Evolutionary conservation across 2,888 invertebrate genomes (phyloP).

Genomic region (Balanococcus diminutus): DNA sequence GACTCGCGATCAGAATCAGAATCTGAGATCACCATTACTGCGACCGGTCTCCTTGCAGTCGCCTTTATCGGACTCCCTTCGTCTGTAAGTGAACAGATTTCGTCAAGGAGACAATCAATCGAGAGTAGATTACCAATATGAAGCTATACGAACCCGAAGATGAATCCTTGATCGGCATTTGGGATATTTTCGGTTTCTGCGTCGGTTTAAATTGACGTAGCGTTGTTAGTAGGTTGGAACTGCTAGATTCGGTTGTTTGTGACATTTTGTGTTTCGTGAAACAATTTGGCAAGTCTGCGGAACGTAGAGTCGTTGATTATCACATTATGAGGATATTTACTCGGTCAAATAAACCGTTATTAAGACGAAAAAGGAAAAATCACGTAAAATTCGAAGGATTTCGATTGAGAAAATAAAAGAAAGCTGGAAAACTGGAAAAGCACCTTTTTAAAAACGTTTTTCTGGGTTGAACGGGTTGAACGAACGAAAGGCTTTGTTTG

Average conservation of each 20-base stretch:
- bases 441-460: too few species aligned
- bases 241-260: not conserved
- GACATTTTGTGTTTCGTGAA: not conserved
- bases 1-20: conserved; percentile 31
- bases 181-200: conserved; percentile 46
- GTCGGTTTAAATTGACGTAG: conserved; percentile 47
- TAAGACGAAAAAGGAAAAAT: too few species aligned
- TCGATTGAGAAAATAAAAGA: too few species aligned
- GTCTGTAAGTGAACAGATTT: not conserved
- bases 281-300: not conserved
- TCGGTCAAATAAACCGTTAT: too few species aligned
- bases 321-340: too few species aligned
- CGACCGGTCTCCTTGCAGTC: not conserved
- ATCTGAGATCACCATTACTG: conserved; percentile 18
- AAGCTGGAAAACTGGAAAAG: too few species aligned
- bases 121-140: not conserved
- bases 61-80: conserved; percentile 2
- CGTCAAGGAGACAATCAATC: not conserved
- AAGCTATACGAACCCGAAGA: not conserved
- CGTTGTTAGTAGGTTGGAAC: conserved; percentile 28
- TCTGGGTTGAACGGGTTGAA: too few species aligned
- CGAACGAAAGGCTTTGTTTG: too few species aligned
- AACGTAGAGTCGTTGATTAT: too few species aligned
- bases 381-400: too few species aligned
- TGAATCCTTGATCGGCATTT: not conserved